phyloP scores from a whole-genome alignment of 2,888 invertebrate genomes.

The Autographa gamma region DNA sequence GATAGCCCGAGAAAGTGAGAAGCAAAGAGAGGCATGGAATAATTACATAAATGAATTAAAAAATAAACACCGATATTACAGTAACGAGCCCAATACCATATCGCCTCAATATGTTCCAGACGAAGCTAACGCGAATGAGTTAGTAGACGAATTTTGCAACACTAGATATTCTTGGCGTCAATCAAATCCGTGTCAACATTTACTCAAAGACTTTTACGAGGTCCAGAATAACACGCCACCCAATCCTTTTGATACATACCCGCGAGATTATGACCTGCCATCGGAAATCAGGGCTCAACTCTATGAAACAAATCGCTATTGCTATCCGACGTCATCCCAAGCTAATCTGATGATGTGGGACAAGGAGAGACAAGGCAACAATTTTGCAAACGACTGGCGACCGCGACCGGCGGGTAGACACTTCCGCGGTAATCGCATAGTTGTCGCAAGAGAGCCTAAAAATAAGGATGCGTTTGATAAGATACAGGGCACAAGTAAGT shows the following conservation, averaged over 20 bases:
- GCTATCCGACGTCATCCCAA: conserved; percentile 72
- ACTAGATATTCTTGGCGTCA: conserved; percentile 53
- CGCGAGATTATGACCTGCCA: conserved; percentile 17
- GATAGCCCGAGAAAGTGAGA: conserved; percentile 69
- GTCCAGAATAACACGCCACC: conserved; percentile 30
- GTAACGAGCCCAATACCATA: conserved; percentile 41
- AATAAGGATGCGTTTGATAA: conserved; percentile 8
- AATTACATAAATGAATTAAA: conserved; percentile 77
- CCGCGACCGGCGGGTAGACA: conserved; percentile 30
- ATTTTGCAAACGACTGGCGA: conserved; percentile 29
- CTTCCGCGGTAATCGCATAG: conserved; percentile 43
- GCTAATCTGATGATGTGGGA: conserved; percentile 62
- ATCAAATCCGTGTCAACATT: conserved; percentile 57
- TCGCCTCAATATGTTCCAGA: conserved; percentile 43
- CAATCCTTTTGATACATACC: neutral
- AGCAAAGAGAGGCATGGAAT: conserved; percentile 73
- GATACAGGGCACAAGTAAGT: conserved; percentile 16
- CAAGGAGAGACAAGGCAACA: conserved; percentile 53
- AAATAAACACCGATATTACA: conserved; percentile 66
- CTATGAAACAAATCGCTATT: conserved; percentile 56
- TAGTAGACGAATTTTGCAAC: conserved; percentile 63
- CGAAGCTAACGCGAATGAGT: conserved; percentile 46
- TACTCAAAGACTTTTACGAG: conserved; percentile 65
- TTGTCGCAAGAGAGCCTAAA: conserved; percentile 49
- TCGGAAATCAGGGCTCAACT: conserved; percentile 10